Evolutionary conservation across 2,888 invertebrate species (phyloP), one percentile per base, ranked within the genome.

Genomic region (Drosophila mulleri): DNA sequence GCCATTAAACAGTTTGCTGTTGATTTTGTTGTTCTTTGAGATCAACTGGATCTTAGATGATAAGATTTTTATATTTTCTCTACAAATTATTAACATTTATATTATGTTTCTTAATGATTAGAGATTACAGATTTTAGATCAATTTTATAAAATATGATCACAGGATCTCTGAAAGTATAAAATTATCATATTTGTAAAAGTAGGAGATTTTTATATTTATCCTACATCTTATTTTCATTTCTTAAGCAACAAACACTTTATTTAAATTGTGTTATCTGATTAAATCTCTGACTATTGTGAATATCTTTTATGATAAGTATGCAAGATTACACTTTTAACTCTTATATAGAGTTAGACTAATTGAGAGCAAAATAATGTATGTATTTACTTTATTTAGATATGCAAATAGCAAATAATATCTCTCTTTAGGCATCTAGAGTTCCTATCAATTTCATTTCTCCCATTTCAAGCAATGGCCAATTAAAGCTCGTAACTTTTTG

Each of bases 401-500:
- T 39, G 6, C 6, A 11, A 11, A 42, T n/a, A 44, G 11, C 0
- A 20, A 8, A 20, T 45, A 5, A 20, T 8, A 23, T 7, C 23
- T 47, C 8, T 26, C 23, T 23, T 23, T 4, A 26, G 20, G 1
- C 8, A 47, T 23, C 23, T 16, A 16, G 7, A 9, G 20, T 37
- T 20, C 6, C 16, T 9, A 35, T 32, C n/a, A 32, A 50, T 50
- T 50, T 18, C 2, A 11, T 32, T 8, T 3, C 9, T 3, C n/a
- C n/a, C 5, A 12, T 7, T 8, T 32, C 32, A 20, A 52, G 20
- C 32, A 20, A 53, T 16, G 2, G 32, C 42, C 53, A 53, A 74
- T 67, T 57, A 48, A 57, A 45, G 35, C 3, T 26, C 12, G 35
- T 7, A 48, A 16, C n/a, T 23, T 45, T 23, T 26, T 16, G 44